Evolutionary conservation across 2,797 vertebrate genomes (phyloP).

Genomic region (Thripadectes ignobilis): DNA sequence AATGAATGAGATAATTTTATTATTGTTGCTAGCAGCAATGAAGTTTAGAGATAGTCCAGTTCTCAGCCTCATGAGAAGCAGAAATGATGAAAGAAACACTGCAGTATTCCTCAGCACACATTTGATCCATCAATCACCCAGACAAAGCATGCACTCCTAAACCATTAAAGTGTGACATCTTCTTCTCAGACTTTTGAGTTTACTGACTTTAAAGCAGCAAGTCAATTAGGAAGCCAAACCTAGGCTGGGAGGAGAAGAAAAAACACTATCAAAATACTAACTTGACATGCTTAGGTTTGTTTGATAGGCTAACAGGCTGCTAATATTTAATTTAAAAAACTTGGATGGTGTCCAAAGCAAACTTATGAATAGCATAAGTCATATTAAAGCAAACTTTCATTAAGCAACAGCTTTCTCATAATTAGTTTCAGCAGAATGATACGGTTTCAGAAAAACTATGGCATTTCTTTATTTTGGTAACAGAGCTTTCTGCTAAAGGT

Average conservation of each 20-base stretch:
- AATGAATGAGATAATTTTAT: constrained; percentile 40
- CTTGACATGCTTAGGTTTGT: constrained; percentile 50
- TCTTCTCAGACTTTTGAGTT: constrained; percentile 51
- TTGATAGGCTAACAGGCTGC: constrained; percentile 58
- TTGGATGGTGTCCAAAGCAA: constrained; percentile 61
- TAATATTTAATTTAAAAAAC: constrained; percentile 64
- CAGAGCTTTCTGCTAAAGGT: constrained; percentile 33
- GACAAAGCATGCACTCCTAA: constrained; percentile 64
- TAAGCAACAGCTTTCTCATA: constrained; percentile 55
- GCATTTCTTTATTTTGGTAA: constrained; percentile 38
- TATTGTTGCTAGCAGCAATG: constrained; percentile 27
- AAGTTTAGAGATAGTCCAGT: background rate
- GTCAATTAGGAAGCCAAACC: constrained; percentile 52
- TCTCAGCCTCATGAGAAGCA: background rate
- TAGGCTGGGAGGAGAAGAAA: constrained; percentile 3
- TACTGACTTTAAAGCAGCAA: constrained; percentile 55
- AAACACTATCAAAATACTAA: constrained; percentile 47
- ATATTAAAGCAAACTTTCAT: constrained; percentile 68
- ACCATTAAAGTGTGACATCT: constrained; percentile 74
- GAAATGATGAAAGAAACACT: constrained; percentile 29
- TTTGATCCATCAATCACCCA: constrained; percentile 76
- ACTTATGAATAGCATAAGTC: constrained; percentile 57
- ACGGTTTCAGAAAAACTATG: constrained; percentile 18
- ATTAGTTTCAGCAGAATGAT: constrained; percentile 59
- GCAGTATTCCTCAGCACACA: constrained; percentile 1